Base-by-base conservation (phyloP, 2,888 invertebrate genomes). In the Drosophila testacea region DNA sequence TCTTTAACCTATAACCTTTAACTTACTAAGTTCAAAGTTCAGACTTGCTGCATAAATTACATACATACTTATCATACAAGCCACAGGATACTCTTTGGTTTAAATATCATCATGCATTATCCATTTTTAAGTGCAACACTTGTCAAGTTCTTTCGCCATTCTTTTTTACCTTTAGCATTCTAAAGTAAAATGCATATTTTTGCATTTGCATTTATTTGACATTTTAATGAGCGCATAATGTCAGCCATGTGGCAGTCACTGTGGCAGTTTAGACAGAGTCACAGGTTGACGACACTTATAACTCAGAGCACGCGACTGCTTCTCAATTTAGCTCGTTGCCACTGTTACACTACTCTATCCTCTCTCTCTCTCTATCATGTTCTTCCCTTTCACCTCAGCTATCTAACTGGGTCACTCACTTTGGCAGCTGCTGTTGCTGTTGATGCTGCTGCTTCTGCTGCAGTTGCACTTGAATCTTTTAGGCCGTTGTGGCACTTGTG, bases 181-280 rank as follows among this genome's bases (percentile, higher is more conserved):
- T 42, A 63, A 62, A 61, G 52, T 70, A 65, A 73, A 76, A 77
- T 77, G 71, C 79, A 77, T 74, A 69, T 42, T 77, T 85, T 74
- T 79, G 65, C 71, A 79, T 81, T 83, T 83, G 73, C 81, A 85
- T 88, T 83, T 87, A 88, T 87, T 87, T 87, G 87, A 88, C 81
- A 89, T 89, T 87, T 85, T 87, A 87, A 87, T 87, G 87, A 89
- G 88, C 74, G 83, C 86, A 87, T 88, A 89, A 89, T 88, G 83
- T 68, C 73, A 63, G 69, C 64, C 71, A 59, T 48, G 41, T 44
- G 44, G 22, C 54, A 60, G 54, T 60, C 69, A 61, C 56, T 28
- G 46, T 50, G 50, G 41, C 30, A 44, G 51, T 28, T 44, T 44
- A 44, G 44, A 28, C 32, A 28, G 28, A 56, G 62, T 68, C 68